phyloP scores from a whole-genome alignment of 2,113 vertebrate species.

The Galbula dea region DNA sequence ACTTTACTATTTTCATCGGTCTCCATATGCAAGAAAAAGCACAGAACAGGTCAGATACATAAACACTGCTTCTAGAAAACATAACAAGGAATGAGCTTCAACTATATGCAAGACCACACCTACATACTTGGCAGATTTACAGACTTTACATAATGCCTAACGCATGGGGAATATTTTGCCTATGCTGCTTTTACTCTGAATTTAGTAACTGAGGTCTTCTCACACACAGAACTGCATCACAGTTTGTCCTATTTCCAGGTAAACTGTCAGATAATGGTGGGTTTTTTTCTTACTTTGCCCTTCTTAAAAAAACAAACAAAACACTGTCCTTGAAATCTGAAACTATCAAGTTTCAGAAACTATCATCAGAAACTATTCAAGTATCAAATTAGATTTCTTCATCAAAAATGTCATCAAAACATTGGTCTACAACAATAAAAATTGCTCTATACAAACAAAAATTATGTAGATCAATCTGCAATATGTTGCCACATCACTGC shows the following conservation, averaged over 20 bases:
- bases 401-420: neutral
- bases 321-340: neutral
- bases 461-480: neutral
- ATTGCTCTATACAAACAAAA: neutral
- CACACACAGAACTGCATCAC: neutral
- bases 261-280: neutral
- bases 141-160: neutral
- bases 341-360: too few species aligned
- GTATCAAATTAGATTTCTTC: neutral
- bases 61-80: neutral
- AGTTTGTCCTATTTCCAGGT: neutral
- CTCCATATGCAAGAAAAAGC: neutral
- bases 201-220: neutral
- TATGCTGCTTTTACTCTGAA: neutral
- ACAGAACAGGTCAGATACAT: neutral
- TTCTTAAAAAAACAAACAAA: neutral
- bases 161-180: neutral
- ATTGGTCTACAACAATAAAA: neutral
- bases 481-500: neutral
- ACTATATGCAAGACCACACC: neutral
- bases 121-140: neutral
- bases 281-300: neutral
- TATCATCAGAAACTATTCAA: too few species aligned
- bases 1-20: neutral
- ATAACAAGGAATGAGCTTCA: neutral